These are phyloP conservation scores for Eurytoma californica DNA, from an alignment of 2,888 invertebrate species.

Conservation along the genomic window DNA sequence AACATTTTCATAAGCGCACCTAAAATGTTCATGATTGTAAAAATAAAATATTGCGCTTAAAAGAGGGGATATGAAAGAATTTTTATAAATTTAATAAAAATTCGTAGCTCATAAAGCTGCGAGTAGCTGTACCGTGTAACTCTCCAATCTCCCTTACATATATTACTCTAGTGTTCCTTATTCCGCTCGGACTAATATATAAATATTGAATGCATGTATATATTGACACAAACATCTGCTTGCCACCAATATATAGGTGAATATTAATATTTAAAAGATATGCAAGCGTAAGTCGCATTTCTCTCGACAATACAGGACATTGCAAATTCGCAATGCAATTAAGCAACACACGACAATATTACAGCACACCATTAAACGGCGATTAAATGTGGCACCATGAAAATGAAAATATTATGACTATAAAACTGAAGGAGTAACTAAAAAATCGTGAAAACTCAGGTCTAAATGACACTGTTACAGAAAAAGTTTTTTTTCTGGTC, in stretches of 20 bases:
- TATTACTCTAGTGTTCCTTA: no score
- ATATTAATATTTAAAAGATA: slow-evolving; percentile 1
- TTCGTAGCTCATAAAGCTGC: no score
- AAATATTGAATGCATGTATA: neutral
- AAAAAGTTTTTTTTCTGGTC: no score
- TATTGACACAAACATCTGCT: slow-evolving; percentile 50
- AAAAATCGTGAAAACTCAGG: slow-evolving; percentile 33
- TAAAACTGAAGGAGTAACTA: slow-evolving; percentile 31
- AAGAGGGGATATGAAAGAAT: no score
- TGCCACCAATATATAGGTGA: slow-evolving; percentile 50
- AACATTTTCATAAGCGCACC: no score
- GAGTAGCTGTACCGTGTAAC: no score
- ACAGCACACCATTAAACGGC: slow-evolving; percentile 39
- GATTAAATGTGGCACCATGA: slow-evolving; percentile 48
- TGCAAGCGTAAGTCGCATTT: slow-evolving; percentile 25
- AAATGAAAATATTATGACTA: slow-evolving; percentile 35
- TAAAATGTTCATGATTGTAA: no score
- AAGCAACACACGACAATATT: slow-evolving; percentile 24
- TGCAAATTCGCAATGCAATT: slow-evolving; percentile 45
- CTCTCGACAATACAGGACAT: slow-evolving; percentile 15
- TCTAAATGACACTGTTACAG: slow-evolving; percentile 3
- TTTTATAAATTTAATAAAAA: no score
- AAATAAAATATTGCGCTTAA: no score
- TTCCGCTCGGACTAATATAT: neutral
- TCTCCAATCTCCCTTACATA: no score